phyloP scores from a whole-genome alignment of 2,888 invertebrate species.

The Anthoptus insignis region DNA sequence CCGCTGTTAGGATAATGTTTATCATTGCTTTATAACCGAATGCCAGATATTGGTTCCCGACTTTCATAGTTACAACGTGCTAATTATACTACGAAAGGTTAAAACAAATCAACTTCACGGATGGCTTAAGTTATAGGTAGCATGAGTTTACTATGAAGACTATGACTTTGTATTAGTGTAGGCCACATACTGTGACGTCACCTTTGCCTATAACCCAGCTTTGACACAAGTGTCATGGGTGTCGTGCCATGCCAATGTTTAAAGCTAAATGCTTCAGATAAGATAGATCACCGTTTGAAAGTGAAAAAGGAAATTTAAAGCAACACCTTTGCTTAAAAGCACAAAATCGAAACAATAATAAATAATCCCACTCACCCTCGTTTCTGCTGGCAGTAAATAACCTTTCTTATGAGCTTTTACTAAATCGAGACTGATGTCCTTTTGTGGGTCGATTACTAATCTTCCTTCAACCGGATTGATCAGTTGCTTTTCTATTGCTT shows the following conservation, averaged over 20 bases:
- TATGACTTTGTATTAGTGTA: slow-evolving; percentile 47
- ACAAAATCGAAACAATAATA: slow-evolving; percentile 58
- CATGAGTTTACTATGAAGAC: slow-evolving; percentile 48
- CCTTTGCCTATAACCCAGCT: slow-evolving; percentile 64
- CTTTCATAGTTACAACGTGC: slow-evolving; percentile 48
- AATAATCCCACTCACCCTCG: slow-evolving; percentile 92
- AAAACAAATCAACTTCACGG: slow-evolving; percentile 34
- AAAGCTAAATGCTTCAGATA: slow-evolving; percentile 83
- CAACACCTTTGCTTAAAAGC: slow-evolving; percentile 83
- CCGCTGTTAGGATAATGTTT: background rate
- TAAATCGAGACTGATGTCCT: slow-evolving; percentile 90
- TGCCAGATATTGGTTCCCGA: background rate
- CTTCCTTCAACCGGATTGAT: slow-evolving; percentile 93
- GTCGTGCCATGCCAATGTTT: slow-evolving; percentile 84
- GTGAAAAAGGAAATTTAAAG: slow-evolving; percentile 78
- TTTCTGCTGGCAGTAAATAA: slow-evolving; percentile 96
- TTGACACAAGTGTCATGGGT: slow-evolving; percentile 73
- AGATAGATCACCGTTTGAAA: slow-evolving; percentile 76
- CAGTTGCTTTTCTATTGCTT: slow-evolving; percentile 91
- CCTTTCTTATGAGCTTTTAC: slow-evolving; percentile 95
- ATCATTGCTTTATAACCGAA: slow-evolving; percentile 5
- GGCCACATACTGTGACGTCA: slow-evolving; percentile 70
- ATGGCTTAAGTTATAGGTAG: slow-evolving; percentile 51
- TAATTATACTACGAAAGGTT: slow-evolving; percentile 33
- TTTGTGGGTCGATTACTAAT: slow-evolving; percentile 86